Conservation (phyloP, 2,113 vertebrate genomes). For the Cyanoliseus patagonus region DNA sequence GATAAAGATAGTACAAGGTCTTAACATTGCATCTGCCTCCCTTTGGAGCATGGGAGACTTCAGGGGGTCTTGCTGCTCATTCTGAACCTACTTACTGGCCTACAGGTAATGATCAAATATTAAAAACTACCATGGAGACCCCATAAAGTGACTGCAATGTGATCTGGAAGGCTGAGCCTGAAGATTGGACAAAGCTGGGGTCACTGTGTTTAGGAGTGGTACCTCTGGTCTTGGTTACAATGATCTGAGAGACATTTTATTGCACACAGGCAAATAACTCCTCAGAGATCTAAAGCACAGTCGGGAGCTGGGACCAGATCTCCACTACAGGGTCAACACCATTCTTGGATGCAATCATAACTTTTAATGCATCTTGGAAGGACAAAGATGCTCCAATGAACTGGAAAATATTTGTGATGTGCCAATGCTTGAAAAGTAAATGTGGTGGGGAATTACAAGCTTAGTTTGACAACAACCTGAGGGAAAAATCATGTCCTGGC, state of each 20-base stretch:
- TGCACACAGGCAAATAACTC: neutral
- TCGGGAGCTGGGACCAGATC: neutral
- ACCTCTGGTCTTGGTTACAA: neutral
- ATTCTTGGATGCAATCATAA: neutral
- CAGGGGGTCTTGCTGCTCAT: neutral
- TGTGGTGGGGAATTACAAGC: neutral
- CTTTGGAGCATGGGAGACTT: neutral
- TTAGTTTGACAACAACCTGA: neutral
- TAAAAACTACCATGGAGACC: neutral
- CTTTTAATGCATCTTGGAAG: conserved; percentile 26
- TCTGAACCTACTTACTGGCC: neutral
- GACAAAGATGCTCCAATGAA: neutral
- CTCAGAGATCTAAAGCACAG: neutral
- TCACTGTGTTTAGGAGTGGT: neutral
- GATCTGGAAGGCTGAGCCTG: neutral
- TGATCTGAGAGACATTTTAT: neutral
- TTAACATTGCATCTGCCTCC: neutral
- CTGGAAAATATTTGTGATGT: neutral
- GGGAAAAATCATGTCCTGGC: neutral
- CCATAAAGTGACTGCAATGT: neutral
- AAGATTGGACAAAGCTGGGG: neutral
- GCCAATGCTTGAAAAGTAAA: neutral
- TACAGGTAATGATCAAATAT: neutral
- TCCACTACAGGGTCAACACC: neutral
- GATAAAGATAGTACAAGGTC: neutral